Evolutionary conservation across 1,140 invertebrate genomes (phyloP).

Genomic region (Cydia fagiglandana): DNA sequence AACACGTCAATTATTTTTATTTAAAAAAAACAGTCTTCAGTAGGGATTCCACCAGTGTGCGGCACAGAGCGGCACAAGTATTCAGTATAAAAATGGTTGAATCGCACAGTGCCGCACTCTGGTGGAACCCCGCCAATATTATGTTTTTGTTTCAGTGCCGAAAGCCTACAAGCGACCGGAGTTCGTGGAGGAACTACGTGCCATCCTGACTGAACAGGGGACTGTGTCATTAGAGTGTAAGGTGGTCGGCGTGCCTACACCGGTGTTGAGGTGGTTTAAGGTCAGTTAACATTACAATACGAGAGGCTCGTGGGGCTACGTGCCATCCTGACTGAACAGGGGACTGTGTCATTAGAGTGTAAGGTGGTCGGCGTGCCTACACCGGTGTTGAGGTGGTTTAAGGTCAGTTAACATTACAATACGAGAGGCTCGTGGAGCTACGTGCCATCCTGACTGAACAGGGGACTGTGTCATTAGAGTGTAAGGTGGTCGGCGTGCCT

Average conservation of each 20-base stretch:
- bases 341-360: conserved; percentile 93
- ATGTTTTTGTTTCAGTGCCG: conserved; percentile 82
- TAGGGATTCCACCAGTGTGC: too few species aligned
- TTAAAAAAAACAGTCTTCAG: too few species aligned
- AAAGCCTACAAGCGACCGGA: conserved; percentile 93
- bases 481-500: conserved; percentile 84
- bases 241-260: conserved; percentile 90
- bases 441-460: conserved; percentile 75
- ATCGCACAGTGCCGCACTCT: too few species aligned
- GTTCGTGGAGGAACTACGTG: conserved; percentile 90
- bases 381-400: conserved; percentile 88
- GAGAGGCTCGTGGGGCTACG: too few species aligned
- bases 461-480: conserved; percentile 93
- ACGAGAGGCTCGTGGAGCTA: too few species aligned
- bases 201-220: conserved; percentile 90
- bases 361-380: conserved; percentile 92
- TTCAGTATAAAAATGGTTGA: too few species aligned
- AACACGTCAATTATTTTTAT: too few species aligned
- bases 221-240: conserved; percentile 94
- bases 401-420: conserved; percentile 40
- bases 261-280: conserved; percentile 87
- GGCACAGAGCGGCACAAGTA: too few species aligned
- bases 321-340: conserved; percentile 79
- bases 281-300: conserved; percentile 25
- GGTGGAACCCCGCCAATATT: too few species aligned